Evolutionary conservation across 2,113 vertebrate genomes (phyloP).

Genomic region (Urocolius indicus): DNA sequence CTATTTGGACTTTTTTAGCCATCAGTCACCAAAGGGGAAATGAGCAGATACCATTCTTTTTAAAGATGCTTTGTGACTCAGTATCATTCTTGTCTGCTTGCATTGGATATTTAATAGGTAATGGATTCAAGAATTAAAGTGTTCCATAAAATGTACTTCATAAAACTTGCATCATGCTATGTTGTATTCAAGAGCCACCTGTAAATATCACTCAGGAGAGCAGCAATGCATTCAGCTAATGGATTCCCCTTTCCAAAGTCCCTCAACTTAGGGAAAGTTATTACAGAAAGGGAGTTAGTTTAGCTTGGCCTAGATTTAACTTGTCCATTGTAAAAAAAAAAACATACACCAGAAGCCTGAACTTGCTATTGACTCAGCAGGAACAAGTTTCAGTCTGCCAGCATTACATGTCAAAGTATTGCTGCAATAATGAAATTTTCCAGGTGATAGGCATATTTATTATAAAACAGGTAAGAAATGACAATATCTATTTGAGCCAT

Average conservation of each 20-base stretch:
- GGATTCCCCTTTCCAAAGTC: neutral
- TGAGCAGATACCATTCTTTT: accelerated
- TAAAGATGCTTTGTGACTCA: neutral
- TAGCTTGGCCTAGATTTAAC: neutral
- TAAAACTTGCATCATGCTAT: neutral
- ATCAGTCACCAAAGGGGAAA: neutral
- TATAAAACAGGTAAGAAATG: neutral
- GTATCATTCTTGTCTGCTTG: neutral
- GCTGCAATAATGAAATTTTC: neutral
- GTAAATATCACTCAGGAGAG: neutral
- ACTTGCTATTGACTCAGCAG: neutral
- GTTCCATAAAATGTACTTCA: neutral
- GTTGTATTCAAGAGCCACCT: neutral
- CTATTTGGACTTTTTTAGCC: neutral
- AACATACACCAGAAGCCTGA: neutral
- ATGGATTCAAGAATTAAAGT: neutral
- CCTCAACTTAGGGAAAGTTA: neutral
- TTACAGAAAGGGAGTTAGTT: neutral
- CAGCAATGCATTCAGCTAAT: neutral
- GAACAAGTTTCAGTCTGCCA: neutral
- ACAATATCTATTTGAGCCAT: neutral
- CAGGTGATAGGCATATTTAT: neutral
- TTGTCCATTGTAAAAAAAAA: neutral
- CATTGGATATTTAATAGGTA: neutral
- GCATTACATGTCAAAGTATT: neutral